Conservation (phyloP, 2,888 invertebrate genomes). For the Dryococelus australis region DNA sequence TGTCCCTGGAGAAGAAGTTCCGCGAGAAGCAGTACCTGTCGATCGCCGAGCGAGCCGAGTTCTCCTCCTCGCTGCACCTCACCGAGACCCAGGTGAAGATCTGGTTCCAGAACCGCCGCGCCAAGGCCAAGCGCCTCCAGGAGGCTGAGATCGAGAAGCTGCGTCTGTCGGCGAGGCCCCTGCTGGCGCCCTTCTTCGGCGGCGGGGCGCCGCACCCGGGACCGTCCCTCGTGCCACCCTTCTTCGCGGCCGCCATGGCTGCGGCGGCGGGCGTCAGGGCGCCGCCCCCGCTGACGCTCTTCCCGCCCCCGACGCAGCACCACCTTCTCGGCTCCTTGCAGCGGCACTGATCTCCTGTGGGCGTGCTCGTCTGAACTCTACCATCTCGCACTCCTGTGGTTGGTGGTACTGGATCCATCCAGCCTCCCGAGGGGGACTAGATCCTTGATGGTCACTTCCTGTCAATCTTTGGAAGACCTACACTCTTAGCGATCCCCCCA, state of each 20-base stretch:
- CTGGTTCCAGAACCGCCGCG: conserved; percentile 92
- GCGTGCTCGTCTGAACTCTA: too few relatives aligned
- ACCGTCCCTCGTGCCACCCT: conserved; percentile 63
- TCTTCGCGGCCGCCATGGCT: conserved; percentile 68
- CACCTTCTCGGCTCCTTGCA: conserved; percentile 38
- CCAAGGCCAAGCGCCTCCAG: conserved; percentile 95
- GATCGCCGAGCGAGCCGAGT: conserved; percentile 94
- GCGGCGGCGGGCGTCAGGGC: conserved; percentile 60
- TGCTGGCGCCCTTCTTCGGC: conserved; percentile 58
- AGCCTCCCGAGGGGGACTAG: too few relatives aligned
- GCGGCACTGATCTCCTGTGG: conserved; percentile 20
- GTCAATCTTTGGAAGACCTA: too few relatives aligned
- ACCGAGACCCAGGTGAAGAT: conserved; percentile 96
- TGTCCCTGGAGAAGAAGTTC: conserved; percentile 92
- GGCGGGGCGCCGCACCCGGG: conserved; percentile 51
- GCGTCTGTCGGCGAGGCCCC: conserved; percentile 71
- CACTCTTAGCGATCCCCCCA: too few relatives aligned
- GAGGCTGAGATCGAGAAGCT: conserved; percentile 95
- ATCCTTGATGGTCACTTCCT: too few relatives aligned
- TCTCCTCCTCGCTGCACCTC: conserved; percentile 86
- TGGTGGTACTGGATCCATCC: too few relatives aligned
- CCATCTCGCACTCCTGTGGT: too few relatives aligned
- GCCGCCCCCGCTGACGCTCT: conserved; percentile 30
- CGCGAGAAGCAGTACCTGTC: conserved; percentile 93
- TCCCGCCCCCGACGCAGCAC: conserved; percentile 22